Conservation (phyloP, 2,113 vertebrate species). For the Callopanchax toddi region DNA sequence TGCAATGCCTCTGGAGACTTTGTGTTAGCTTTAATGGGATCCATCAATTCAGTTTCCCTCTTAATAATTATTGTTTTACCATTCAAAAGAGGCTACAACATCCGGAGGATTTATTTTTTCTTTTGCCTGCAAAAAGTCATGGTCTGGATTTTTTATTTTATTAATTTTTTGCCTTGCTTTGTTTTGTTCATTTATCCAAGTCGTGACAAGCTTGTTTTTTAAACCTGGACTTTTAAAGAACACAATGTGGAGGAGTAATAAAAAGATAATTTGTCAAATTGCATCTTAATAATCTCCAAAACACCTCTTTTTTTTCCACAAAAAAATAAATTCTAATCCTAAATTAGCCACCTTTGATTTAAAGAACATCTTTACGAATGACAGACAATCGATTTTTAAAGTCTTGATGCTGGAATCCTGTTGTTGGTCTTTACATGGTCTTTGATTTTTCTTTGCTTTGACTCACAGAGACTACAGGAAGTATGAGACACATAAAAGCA, state of each 20-base stretch:
- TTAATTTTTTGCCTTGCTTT: too few species aligned
- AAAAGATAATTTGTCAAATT: conserved; percentile 52
- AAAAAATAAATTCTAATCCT: conserved; percentile 21
- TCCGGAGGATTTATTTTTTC: conserved; percentile 24
- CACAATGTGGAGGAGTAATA: conserved; percentile 42
- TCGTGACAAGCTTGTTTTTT: conserved; percentile 66
- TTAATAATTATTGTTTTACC: conserved; percentile 81
- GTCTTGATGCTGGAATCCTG: conserved; percentile 56
- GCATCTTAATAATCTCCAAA: conserved; percentile 53
- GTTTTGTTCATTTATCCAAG: conserved; percentile 62
- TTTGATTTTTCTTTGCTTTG: conserved; percentile 69
- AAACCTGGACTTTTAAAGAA: conserved; percentile 53
- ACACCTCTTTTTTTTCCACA: background rate
- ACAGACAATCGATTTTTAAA: conserved; percentile 75
- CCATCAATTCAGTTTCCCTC: conserved; percentile 73
- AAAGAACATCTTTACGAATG: conserved; percentile 49
- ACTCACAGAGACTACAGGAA: conserved; percentile 65
- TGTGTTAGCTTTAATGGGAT: conserved; percentile 75
- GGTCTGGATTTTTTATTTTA: conserved; percentile 49
- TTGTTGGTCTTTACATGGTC: conserved; percentile 62
- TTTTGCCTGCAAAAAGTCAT: conserved; percentile 43
- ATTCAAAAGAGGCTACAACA: conserved; percentile 50
- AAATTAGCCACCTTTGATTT: conserved; percentile 67
- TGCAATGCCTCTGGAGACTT: conserved; percentile 75
- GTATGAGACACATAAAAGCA: conserved; percentile 68